Conservation (phyloP, 2,888 invertebrate genomes). For the Cylloceria caligata region DNA sequence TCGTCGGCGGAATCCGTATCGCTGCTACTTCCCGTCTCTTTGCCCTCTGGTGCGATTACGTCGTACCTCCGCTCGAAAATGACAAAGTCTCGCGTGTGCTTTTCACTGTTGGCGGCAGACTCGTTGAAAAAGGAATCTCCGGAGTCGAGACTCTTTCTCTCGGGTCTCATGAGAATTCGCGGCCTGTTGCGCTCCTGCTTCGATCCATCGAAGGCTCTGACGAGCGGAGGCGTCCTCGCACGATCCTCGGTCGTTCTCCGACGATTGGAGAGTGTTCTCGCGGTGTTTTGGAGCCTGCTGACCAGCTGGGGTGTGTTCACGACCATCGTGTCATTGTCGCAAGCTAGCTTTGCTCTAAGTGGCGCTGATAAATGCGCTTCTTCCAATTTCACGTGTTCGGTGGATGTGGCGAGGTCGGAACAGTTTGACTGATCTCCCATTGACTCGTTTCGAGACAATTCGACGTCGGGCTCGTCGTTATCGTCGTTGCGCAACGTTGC, state of each 20-base stretch:
- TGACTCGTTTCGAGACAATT: slow-evolving; percentile 45
- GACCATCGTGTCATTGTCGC: slow-evolving; percentile 53
- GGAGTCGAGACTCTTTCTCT: slow-evolving; percentile 59
- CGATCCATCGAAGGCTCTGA: slow-evolving; percentile 1
- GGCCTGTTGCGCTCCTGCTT: slow-evolving; percentile 43
- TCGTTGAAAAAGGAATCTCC: neutral
- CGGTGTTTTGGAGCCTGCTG: neutral
- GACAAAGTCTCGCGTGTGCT: neutral
- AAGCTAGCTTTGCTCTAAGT: slow-evolving; percentile 82
- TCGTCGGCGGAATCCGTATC: slow-evolving; percentile 65
- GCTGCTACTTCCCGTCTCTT: neutral
- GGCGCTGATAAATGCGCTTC: slow-evolving; percentile 84
- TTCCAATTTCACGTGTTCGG: slow-evolving; percentile 84
- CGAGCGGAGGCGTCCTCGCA: neutral
- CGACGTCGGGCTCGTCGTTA: neutral
- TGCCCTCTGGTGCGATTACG: slow-evolving; percentile 7
- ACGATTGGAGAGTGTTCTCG: slow-evolving; percentile 45
- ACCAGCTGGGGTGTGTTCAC: neutral
- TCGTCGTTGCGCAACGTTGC: neutral
- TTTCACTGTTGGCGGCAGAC: neutral
- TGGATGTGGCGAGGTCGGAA: slow-evolving; percentile 73
- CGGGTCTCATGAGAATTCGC: slow-evolving; percentile 63
- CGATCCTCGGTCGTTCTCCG: slow-evolving; percentile 60
- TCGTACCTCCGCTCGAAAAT: slow-evolving; percentile 5
- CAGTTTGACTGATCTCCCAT: slow-evolving; percentile 60